Conservation (phyloP, 2,113 vertebrate species). For the Coryphaenoides rupestris region DNA sequence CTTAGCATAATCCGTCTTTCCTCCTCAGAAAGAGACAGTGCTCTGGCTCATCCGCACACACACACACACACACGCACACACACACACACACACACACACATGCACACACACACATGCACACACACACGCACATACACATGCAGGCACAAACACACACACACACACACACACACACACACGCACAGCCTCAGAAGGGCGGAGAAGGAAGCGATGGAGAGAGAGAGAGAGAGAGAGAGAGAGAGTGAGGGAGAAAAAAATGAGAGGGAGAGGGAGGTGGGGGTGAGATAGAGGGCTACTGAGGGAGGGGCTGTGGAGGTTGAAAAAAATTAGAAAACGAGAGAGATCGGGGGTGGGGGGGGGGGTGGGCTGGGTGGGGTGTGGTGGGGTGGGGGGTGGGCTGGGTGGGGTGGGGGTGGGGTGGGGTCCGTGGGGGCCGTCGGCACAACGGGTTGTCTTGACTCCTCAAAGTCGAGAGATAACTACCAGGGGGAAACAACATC, state of each 20-base stretch:
- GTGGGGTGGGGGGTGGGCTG: too few relatives aligned
- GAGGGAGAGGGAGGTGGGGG: conserved; percentile 1
- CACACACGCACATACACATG: too few relatives aligned
- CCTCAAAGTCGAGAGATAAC: conserved; percentile 36
- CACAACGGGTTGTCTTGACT: conserved; percentile 22
- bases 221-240: conserved; percentile 40
- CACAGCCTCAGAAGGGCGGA: conserved; percentile 57
- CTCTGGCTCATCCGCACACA: conserved; percentile 68
- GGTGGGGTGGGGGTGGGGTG: too few relatives aligned
- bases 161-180: too few relatives aligned
- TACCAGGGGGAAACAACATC: conserved; percentile 30
- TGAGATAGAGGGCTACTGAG: conserved; percentile 15
- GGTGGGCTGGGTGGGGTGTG: too few relatives aligned
- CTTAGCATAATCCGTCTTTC: conserved; percentile 78
- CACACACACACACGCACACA: too few relatives aligned
- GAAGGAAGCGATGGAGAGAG: conserved; percentile 44
- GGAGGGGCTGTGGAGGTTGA: conserved; percentile 24
- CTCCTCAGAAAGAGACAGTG: conserved; percentile 61
- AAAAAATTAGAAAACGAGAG: conserved; percentile 34
- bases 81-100: too few relatives aligned
- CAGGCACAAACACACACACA: too few relatives aligned
- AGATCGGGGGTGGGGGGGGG: too few relatives aligned
- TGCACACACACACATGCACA: too few relatives aligned
- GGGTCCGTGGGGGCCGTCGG: too few relatives aligned
- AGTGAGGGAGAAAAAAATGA: conserved; percentile 12